Evolutionary conservation across 2,888 invertebrate genomes (phyloP).

Genomic region (Agrypnus murinus): DNA sequence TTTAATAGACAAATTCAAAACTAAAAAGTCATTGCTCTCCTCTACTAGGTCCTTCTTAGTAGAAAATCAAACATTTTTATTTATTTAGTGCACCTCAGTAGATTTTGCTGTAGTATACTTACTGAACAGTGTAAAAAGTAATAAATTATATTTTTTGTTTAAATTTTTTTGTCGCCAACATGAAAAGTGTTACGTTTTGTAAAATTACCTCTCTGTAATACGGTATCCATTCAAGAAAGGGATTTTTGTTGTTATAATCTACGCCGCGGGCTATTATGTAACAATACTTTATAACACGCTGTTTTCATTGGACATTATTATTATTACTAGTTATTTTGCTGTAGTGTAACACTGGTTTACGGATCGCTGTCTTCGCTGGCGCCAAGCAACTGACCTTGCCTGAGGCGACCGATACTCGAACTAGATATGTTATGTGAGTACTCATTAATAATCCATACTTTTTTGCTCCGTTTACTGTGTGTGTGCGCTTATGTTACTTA

Average conservation of each 20-base stretch:
- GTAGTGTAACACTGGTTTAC: slow-evolving; percentile 51
- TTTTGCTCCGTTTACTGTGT: slow-evolving; percentile 29
- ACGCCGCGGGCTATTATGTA: slow-evolving; percentile 34
- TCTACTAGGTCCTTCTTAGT: too few species aligned
- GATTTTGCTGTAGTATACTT: too few species aligned
- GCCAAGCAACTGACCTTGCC: slow-evolving; percentile 55
- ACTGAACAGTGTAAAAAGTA: too few species aligned
- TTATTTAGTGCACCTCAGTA: too few species aligned
- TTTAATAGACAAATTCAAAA: too few species aligned
- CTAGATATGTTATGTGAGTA: slow-evolving; percentile 51
- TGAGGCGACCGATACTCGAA: slow-evolving; percentile 52
- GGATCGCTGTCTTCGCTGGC: slow-evolving; percentile 48
- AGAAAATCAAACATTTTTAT: too few species aligned
- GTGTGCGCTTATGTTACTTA: slow-evolving; percentile 30
- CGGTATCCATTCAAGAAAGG: neutral
- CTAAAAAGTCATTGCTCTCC: too few species aligned
- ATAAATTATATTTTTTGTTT: too few species aligned
- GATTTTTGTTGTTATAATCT: slow-evolving; percentile 11
- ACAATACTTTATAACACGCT: slow-evolving; percentile 13
- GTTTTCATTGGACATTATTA: neutral
- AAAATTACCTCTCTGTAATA: too few species aligned
- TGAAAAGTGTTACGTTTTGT: too few species aligned
- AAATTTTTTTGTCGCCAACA: too few species aligned
- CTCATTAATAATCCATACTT: slow-evolving; percentile 49
- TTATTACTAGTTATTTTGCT: slow-evolving; percentile 34